Evolutionary conservation across 53 echinoderm and acorn worm species (phyloP).

Genomic region (Mesocentrotus franciscanus): DNA sequence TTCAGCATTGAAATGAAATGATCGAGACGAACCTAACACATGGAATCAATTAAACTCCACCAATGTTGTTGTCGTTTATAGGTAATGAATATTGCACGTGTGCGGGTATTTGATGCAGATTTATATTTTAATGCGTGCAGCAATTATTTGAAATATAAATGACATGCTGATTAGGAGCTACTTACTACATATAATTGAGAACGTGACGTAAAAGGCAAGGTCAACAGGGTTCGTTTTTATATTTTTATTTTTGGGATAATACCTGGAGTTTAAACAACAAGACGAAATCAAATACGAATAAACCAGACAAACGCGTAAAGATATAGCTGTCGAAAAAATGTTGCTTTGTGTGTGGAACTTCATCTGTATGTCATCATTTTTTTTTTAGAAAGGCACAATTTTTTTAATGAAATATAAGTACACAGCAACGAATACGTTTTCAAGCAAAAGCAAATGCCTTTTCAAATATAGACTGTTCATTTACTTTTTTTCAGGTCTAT

Average conservation of each 20-base stretch:
- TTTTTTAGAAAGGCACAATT: too few species aligned
- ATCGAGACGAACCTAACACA: neutral
- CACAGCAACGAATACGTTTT: too few species aligned
- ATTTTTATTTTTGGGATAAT: neutral
- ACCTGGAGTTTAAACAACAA: neutral
- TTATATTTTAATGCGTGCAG: neutral
- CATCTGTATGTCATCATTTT: too few species aligned
- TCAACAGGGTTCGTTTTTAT: neutral
- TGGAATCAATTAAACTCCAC: neutral
- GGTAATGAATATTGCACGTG: conserved; percentile 28
- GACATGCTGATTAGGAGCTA: neutral
- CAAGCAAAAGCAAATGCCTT: neutral
- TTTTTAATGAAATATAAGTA: too few species aligned
- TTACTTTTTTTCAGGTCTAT: neutral
- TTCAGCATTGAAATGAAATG: neutral
- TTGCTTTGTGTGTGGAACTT: too few species aligned
- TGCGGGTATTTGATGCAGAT: neutral
- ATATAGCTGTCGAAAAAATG: neutral
- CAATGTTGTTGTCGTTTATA: conserved; percentile 11
- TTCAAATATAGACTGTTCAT: neutral
- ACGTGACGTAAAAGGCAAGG: neutral
- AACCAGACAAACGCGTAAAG: neutral
- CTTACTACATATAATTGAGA: neutral
- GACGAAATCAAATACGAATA: neutral
- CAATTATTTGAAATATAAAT: neutral